phyloP scores from a whole-genome alignment of 2,888 invertebrate species.

The Troides aeacus region DNA sequence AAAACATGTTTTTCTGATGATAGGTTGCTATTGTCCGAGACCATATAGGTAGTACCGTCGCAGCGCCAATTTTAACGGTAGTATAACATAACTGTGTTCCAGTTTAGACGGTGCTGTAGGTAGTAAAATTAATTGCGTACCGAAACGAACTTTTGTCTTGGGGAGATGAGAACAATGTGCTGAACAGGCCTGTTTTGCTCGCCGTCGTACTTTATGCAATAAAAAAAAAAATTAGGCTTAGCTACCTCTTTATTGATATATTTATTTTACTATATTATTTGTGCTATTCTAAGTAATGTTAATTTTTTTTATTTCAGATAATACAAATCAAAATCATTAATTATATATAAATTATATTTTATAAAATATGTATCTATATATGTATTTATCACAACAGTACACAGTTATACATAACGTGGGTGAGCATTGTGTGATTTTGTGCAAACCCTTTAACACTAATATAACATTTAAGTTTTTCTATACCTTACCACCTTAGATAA shows the following conservation, averaged over 20 bases:
- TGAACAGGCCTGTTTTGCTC: too few species aligned
- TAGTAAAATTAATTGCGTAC: too few species aligned
- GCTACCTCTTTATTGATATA: slow-evolving; percentile 1
- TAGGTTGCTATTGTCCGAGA: too few species aligned
- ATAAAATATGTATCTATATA: slow-evolving; percentile 37
- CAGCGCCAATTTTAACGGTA: too few species aligned
- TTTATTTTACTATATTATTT: slow-evolving; percentile 12
- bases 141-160: too few species aligned
- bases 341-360: slow-evolving; percentile 31
- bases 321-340: slow-evolving; percentile 45
- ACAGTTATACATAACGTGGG: slow-evolving; percentile 40
- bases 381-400: slow-evolving; percentile 36
- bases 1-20: not conserved
- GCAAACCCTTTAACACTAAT: slow-evolving; percentile 26
- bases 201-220: not conserved
- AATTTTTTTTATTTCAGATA: slow-evolving; percentile 66
- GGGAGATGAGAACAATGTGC: too few species aligned
- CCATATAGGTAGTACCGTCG: too few species aligned
- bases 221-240: not conserved
- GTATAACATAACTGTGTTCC: too few species aligned
- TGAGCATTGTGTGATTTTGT: slow-evolving; percentile 53
- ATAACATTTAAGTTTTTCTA: not conserved
- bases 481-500: not conserved
- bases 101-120: too few species aligned
- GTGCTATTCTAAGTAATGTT: slow-evolving; percentile 7